These are phyloP conservation scores for Stenotaenia linearis DNA, from an alignment of 2,888 invertebrate species.

Conservation along the genomic window DNA sequence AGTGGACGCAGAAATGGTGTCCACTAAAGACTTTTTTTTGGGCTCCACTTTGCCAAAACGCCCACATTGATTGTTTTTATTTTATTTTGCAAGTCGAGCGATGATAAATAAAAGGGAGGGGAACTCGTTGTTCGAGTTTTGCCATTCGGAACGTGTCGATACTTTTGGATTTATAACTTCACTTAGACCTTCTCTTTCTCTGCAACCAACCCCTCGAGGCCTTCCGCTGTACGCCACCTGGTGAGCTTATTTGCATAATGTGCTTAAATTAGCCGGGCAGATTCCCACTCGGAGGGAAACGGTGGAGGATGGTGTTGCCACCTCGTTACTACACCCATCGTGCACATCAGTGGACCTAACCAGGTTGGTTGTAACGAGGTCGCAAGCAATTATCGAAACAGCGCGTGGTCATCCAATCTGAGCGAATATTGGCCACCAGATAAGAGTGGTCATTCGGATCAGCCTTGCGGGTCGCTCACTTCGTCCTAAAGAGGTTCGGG, in stretches of 20 bases:
- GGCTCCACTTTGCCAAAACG: no score
- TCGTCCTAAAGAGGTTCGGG: background rate
- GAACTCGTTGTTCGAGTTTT: background rate
- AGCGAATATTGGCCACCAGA: slow-evolving; percentile 11
- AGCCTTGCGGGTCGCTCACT: slow-evolving; percentile 24
- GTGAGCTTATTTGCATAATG: slow-evolving; percentile 34
- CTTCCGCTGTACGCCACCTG: slow-evolving; percentile 31
- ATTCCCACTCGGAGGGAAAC: slow-evolving; percentile 31
- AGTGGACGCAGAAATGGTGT: background rate
- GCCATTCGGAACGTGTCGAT: slow-evolving; percentile 15
- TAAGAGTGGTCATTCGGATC: slow-evolving; percentile 19
- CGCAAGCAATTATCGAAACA: slow-evolving; percentile 26
- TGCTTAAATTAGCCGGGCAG: slow-evolving; percentile 34
- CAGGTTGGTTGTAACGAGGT: background rate
- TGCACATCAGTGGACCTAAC: background rate
- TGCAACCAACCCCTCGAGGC: slow-evolving; percentile 29
- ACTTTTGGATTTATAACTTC: slow-evolving; percentile 19
- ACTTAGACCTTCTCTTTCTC: slow-evolving; percentile 26
- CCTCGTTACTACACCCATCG: slow-evolving; percentile 15
- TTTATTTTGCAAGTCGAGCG: background rate
- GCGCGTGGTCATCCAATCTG: slow-evolving; percentile 24
- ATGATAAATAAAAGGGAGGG: background rate
- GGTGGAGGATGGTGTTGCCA: slow-evolving; percentile 10
- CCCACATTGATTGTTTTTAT: background rate
- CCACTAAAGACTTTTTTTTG: no score